Evolutionary conservation across 1,140 invertebrate genomes (phyloP).

Genomic region (Eupeodes corollae): DNA sequence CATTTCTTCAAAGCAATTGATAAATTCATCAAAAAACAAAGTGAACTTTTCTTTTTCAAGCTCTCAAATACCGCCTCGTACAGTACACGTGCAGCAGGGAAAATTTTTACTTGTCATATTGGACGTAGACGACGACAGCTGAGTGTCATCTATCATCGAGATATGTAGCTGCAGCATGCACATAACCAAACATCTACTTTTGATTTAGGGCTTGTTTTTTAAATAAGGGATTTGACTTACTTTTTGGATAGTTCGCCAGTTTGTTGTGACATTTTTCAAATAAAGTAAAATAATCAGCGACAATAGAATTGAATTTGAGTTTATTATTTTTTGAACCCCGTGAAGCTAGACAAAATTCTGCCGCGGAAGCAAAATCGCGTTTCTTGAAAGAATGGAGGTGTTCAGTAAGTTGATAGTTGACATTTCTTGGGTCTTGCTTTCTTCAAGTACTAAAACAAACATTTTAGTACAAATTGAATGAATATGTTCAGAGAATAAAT

Average conservation of each 20-base stretch:
- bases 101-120: not conserved
- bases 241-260: slow-evolving; percentile 33
- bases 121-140: slow-evolving; percentile 9
- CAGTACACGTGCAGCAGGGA: not conserved
- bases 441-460: no score
- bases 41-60: slow-evolving; percentile 1
- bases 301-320: no score
- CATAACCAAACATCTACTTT: not conserved
- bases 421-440: no score
- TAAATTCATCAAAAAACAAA: not conserved
- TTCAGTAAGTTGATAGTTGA: no score
- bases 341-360: no score
- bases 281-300: no score
- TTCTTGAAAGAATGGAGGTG: no score
- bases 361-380: no score
- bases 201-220: no score
- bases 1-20: not conserved
- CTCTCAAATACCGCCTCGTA: not conserved
- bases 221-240: slow-evolving; percentile 19
- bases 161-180: slow-evolving; percentile 5
- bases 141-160: slow-evolving; percentile 27
- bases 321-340: no score
- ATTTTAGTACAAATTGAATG: no score
- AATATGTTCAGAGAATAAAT: no score
- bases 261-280: slow-evolving; percentile 23